These are phyloP conservation scores for Microchirus variegatus DNA, from an alignment of 2,797 vertebrate genomes.

Conservation along the genomic window DNA sequence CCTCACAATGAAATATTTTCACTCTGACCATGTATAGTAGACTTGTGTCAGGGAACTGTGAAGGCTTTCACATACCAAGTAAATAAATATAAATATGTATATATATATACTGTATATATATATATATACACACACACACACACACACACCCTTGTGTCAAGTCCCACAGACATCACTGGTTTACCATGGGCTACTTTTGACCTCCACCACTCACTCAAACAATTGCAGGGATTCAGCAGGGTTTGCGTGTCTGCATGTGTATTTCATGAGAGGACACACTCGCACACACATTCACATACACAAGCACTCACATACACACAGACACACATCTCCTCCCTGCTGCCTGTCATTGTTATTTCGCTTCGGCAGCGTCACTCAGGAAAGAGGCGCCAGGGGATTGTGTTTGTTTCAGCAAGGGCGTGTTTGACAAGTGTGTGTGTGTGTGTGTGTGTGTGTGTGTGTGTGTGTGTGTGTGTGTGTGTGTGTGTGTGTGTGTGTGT, in stretches of 20 bases:
- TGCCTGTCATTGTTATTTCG: conserved; percentile 80
- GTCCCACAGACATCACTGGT: conserved; percentile 12
- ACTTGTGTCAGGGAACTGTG: too few species aligned
- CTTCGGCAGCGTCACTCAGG: conserved; percentile 74
- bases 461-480: conserved; percentile 15
- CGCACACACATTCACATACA: conserved; percentile 40
- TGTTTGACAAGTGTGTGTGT: conserved; percentile 53
- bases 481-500: conserved; percentile 4
- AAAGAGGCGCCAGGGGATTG: conserved; percentile 78
- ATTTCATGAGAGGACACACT: conserved; percentile 51
- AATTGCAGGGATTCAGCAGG: conserved; percentile 38
- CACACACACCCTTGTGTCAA: too few species aligned
- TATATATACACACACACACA: too few species aligned
- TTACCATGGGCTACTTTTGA: conserved; percentile 42
- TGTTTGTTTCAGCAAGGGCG: conserved; percentile 78
- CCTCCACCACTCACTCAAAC: conserved; percentile 58
- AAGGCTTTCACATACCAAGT: too few species aligned
- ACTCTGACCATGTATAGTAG: too few species aligned
- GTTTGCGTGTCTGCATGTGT: conserved; percentile 41
- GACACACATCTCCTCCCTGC: conserved; percentile 66
- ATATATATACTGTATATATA: too few species aligned
- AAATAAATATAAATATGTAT: too few species aligned
- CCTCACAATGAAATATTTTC: too few species aligned
- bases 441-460: conserved; percentile 29
- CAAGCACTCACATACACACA: conserved; percentile 48